These are phyloP conservation scores for Drosophila aldrichi DNA, from an alignment of 2,888 invertebrate species.

Conservation along the genomic window DNA sequence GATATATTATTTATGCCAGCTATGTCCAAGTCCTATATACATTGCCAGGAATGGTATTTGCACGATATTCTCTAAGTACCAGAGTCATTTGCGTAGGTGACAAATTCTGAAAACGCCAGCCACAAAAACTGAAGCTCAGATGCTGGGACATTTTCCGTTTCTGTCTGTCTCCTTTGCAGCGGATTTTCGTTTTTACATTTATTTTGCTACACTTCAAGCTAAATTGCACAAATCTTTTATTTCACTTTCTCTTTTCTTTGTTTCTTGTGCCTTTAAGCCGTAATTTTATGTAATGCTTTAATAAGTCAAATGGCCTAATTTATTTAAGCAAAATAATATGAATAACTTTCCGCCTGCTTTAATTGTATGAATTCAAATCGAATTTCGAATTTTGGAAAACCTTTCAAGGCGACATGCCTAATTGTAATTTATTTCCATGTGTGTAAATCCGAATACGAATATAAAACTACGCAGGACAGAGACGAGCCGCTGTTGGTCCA, in stretches of 20 bases:
- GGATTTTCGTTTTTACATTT: conserved; percentile 1
- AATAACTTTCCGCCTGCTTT: not conserved
- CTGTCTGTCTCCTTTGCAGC: not conserved
- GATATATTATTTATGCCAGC: not conserved
- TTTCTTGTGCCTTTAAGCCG: too few relatives aligned
- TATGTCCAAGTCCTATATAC: not conserved
- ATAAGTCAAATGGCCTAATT: not conserved
- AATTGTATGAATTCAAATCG: not conserved
- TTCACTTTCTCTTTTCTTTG: too few relatives aligned
- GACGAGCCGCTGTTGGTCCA: not conserved
- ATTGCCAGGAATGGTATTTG: not conserved
- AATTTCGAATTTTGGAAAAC: not conserved
- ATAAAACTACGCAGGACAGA: not conserved
- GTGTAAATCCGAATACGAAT: not conserved
- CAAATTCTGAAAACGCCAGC: not conserved
- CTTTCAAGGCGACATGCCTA: not conserved
- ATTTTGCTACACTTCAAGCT: not conserved
- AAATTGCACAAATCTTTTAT: conserved; percentile 1
- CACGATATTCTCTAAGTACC: not conserved
- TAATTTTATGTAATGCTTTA: not conserved
- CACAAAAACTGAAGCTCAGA: conserved; percentile 4
- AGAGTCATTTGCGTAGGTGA: not conserved
- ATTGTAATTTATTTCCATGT: conserved; percentile 5
- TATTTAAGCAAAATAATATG: not conserved
- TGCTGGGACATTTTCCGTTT: not conserved